Evolutionary conservation across 1,140 invertebrate species (phyloP).

Genomic region (Orchesella cincta): DNA sequence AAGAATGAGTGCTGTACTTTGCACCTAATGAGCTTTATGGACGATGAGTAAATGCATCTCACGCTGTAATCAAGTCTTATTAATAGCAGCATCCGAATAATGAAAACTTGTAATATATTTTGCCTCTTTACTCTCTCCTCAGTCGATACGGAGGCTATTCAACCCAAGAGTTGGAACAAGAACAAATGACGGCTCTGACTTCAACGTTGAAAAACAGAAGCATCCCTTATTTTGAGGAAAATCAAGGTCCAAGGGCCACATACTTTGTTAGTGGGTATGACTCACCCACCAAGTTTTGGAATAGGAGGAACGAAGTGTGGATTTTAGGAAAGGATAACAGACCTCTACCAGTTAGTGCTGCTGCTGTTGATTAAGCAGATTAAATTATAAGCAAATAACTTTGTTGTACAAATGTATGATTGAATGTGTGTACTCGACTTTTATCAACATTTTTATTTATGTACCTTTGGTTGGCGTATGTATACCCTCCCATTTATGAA

Average conservation of each 20-base stretch:
- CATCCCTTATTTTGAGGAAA: conserved; percentile 42
- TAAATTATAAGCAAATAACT: too few relatives aligned
- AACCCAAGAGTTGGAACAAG: conserved; percentile 14
- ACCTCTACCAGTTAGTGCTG: not conserved
- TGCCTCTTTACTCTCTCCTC: not conserved
- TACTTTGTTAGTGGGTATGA: conserved; percentile 52
- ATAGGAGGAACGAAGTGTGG: conserved; percentile 54
- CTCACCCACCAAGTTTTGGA: conserved; percentile 54
- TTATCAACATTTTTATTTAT: too few relatives aligned
- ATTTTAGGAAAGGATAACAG: conserved; percentile 36
- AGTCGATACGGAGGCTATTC: conserved; percentile 42
- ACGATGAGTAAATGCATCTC: not conserved
- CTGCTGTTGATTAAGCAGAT: not conserved
- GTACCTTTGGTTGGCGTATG: too few relatives aligned
- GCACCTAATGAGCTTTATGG: not conserved
- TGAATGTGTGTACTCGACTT: too few relatives aligned
- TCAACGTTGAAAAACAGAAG: conserved; percentile 22
- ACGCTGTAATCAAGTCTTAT: not conserved
- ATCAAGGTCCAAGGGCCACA: conserved; percentile 37
- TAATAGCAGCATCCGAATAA: not conserved
- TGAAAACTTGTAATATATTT: not conserved
- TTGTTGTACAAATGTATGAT: too few relatives aligned
- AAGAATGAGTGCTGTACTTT: conserved; percentile 9
- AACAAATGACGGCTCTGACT: conserved; percentile 33
- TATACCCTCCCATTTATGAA: too few relatives aligned